phyloP scores from a whole-genome alignment of 2,888 invertebrate genomes.

The Cantharis rustica region DNA sequence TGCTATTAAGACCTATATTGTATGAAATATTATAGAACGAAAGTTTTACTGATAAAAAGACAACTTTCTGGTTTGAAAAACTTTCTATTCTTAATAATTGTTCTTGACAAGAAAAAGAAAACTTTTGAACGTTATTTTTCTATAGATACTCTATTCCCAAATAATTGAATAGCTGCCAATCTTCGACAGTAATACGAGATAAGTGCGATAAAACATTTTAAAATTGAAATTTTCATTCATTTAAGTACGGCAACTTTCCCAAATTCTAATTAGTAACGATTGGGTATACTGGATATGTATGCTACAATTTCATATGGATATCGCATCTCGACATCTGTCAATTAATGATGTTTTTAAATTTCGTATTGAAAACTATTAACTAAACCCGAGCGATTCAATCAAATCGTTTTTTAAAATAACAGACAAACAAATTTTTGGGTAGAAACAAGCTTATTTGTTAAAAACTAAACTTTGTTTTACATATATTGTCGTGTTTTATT shows the following conservation, averaged over 20 bases:
- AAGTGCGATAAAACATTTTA: constrained; percentile 19
- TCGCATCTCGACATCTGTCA: too few species aligned
- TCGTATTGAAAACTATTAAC: background rate
- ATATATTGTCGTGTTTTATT: too few species aligned
- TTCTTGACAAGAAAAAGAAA: background rate
- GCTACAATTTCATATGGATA: too few species aligned
- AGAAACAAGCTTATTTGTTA: background rate
- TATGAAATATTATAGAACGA: constrained; percentile 36
- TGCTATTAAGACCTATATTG: constrained; percentile 27
- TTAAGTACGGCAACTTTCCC: background rate
- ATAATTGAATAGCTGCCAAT: background rate
- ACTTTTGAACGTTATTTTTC: background rate
- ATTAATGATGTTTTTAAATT: background rate
- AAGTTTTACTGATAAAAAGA: background rate
- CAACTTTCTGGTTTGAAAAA: background rate
- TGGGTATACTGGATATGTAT: background rate
- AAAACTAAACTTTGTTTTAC: background rate
- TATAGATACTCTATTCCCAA: background rate
- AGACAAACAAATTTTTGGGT: background rate
- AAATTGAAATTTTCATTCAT: constrained; percentile 5
- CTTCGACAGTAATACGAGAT: background rate
- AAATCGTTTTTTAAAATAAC: background rate
- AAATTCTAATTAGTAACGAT: background rate
- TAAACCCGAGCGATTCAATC: background rate
- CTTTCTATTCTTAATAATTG: background rate